These are phyloP conservation scores for Penaeus vannamei DNA, from an alignment of 1,140 invertebrate genomes.

Conservation along the genomic window DNA sequence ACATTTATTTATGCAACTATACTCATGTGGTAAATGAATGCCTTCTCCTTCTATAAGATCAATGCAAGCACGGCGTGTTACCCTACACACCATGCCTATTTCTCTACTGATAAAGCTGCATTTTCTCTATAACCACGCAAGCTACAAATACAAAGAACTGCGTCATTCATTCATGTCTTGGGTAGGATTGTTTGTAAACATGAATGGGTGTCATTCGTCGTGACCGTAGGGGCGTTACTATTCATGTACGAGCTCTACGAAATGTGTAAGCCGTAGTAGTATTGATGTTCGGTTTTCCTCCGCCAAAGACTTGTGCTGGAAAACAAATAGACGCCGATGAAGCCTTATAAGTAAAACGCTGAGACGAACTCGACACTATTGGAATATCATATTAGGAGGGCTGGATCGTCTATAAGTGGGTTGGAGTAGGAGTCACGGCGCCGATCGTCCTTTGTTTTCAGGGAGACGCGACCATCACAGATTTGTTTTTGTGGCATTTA, in stretches of 20 bases:
- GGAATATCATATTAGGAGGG: not conserved
- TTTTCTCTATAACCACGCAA: too few relatives aligned
- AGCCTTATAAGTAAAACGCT: slow-evolving; percentile 59
- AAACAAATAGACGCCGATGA: slow-evolving; percentile 70
- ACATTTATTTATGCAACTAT: too few relatives aligned
- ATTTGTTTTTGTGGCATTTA: slow-evolving; percentile 67
- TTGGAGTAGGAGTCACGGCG: not conserved
- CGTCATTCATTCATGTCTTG: too few relatives aligned
- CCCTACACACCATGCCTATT: too few relatives aligned
- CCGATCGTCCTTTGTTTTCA: slow-evolving; percentile 46
- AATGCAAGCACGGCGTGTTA: too few relatives aligned
- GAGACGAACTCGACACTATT: not conserved
- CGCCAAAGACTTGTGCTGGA: slow-evolving; percentile 69
- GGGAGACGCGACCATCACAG: slow-evolving; percentile 59
- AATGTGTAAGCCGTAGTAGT: slow-evolving; percentile 32
- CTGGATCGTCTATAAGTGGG: not conserved
- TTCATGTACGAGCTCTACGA: not conserved
- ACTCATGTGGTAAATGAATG: too few relatives aligned
- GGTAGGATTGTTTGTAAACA: not conserved
- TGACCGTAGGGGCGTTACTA: not conserved
- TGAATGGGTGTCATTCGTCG: not conserved
- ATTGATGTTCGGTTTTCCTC: slow-evolving; percentile 55
- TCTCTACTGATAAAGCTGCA: too few relatives aligned
- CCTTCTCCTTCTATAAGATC: too few relatives aligned
- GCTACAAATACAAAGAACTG: too few relatives aligned